A percentile compares a stretch with the other conserved stretches of the same genome.
Evolutionary conservation across 2,888 invertebrate species (phyloP).

Genomic region (Furcula furcula): DNA sequence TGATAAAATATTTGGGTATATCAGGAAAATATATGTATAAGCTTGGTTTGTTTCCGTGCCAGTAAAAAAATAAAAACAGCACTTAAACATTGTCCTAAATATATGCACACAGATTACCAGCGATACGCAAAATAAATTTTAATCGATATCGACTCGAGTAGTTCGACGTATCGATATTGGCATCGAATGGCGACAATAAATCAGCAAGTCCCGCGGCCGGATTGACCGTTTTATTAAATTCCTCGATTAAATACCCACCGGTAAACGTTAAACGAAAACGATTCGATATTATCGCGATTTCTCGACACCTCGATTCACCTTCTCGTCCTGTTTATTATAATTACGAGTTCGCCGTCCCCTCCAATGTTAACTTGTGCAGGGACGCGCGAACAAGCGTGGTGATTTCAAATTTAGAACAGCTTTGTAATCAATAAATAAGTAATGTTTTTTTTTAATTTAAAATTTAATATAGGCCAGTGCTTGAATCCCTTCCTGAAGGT

Average conservation of each 20-base stretch:
- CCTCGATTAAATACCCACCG: slow-evolving; percentile 61
- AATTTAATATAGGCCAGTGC: too few relatives aligned
- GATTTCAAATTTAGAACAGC: not conserved
- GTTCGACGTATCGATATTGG: slow-evolving; percentile 32
- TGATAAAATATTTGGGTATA: too few relatives aligned
- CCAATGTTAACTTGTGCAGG: slow-evolving; percentile 19
- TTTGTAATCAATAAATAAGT: too few relatives aligned
- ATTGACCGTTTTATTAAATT: slow-evolving; percentile 69
- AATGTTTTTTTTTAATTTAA: too few relatives aligned
- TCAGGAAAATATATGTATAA: too few relatives aligned
- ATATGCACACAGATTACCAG: slow-evolving; percentile 6
- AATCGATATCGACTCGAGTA: slow-evolving; percentile 23
- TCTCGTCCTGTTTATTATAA: slow-evolving; percentile 58
- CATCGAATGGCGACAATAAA: slow-evolving; percentile 42
- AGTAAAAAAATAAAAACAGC: too few relatives aligned
- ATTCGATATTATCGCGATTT: slow-evolving; percentile 68
- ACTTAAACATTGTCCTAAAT: slow-evolving; percentile 1
- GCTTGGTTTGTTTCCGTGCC: too few relatives aligned
- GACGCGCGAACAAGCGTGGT: not conserved
- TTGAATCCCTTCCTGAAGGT: too few relatives aligned
- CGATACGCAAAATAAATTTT: slow-evolving; percentile 20
- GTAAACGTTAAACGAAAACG: slow-evolving; percentile 57
- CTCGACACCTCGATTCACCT: slow-evolving; percentile 61
- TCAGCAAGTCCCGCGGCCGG: slow-evolving; percentile 41
- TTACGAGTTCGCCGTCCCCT: slow-evolving; percentile 44